Evolutionary conservation across 2,888 invertebrate species (phyloP), one percentile per base, ranked within the genome.

Genomic region (Apodemia mormo): DNA sequence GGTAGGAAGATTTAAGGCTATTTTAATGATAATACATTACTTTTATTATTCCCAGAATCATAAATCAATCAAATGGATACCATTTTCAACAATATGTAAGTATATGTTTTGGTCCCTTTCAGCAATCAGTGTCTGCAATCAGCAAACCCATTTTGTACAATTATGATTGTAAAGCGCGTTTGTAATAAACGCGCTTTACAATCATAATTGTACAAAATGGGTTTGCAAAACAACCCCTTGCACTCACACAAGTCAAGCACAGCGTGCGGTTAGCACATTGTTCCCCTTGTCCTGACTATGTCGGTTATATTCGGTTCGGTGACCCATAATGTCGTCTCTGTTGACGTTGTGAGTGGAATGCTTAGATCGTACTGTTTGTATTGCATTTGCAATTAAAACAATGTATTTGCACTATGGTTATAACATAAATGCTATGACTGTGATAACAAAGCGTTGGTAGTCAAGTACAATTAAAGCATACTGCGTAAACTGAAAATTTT

Each of bases 371-470:
- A 52, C 52, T 52, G 52, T 52, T 52, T 52, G 52, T n/a, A 52
- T 52, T 52, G 52, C 52, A 52, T 52, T 52, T 52, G 52, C 52
- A 52, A 52, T 52, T 52, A 52, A 52, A 52, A n/a, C 52, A 52
- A n/a, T 52, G 52, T 52, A 52, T 52, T 52, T 52, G 52, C n/a
- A 5, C 12, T 12, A 7, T 52, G 52, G 52, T 52, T 52, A 52
- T 52, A 52, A 52, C 52, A 52, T n/a, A n/a, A n/a, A n/a, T 14
- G n/a, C 52, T n/a, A n/a, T 52, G 49, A n/a, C 49, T 52, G 49
- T 49, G 2, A 52, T 52, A 52, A 52, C 52, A 52, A n/a, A 52
- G 52, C 52, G 52, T 5, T 7, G 6, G 52, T 52, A 6, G 6
- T n/a, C 9, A n/a, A 2, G 40, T 7, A 40, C 40, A 40, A n/a